Conservation (phyloP, 2,888 invertebrate genomes). For the Tachina fera region DNA sequence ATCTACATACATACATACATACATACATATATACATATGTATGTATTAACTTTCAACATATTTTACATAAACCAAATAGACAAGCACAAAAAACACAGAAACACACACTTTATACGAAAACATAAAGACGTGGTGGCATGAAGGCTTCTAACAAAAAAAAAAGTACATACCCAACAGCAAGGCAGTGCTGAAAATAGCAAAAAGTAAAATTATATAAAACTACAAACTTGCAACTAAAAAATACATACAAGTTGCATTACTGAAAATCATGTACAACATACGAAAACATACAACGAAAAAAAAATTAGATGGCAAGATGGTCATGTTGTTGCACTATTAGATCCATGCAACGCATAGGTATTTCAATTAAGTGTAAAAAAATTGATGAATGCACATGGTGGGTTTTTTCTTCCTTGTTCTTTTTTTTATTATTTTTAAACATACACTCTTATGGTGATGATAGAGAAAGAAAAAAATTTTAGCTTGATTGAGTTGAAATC, state of each 20-base stretch:
- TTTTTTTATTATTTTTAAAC: background rate
- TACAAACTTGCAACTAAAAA: constrained; percentile 48
- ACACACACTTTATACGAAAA: constrained; percentile 2
- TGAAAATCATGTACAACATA: constrained; percentile 61
- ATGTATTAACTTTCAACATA: constrained; percentile 52
- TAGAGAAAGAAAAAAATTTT: background rate
- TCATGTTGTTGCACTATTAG: constrained; percentile 58
- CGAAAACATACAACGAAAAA: constrained; percentile 16
- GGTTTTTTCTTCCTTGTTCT: background rate
- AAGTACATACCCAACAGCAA: constrained; percentile 13
- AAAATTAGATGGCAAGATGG: constrained; percentile 20
- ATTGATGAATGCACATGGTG: constrained; percentile 59
- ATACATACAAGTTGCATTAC: constrained; percentile 64
- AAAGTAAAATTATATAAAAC: constrained; percentile 10
- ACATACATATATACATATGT: constrained; percentile 11
- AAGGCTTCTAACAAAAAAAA: constrained; percentile 21
- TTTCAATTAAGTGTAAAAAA: constrained; percentile 65
- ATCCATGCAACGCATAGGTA: constrained; percentile 68
- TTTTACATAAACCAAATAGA: constrained; percentile 18
- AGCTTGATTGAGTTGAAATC: constrained; percentile 66
- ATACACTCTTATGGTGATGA: background rate
- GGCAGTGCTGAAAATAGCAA: background rate
- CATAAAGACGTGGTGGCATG: constrained; percentile 16
- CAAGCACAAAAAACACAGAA: background rate
- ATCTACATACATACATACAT: background rate